Percentiles rank a stretch among this genome's conserved stretches.
Evolutionary conservation across 1,140 invertebrate genomes (phyloP).

Genomic region (Melanaphis sacchari): DNA sequence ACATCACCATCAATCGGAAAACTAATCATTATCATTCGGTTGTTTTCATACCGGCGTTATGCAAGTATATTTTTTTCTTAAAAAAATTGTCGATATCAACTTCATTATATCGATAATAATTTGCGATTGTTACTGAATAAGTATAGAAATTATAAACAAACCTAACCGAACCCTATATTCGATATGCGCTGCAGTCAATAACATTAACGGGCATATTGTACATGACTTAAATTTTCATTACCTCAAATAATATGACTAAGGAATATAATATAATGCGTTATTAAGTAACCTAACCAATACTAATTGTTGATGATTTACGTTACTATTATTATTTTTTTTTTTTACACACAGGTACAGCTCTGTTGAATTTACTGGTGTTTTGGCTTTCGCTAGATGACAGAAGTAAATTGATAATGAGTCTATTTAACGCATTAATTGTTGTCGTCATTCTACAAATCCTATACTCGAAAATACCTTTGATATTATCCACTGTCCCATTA

Average conservation of each 20-base stretch:
- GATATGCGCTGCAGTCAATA: neutral
- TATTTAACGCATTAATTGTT: neutral
- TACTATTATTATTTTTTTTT: neutral
- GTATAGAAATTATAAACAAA: neutral
- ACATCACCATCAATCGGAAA: conserved; percentile 14
- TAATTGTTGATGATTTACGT: neutral
- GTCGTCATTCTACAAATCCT: neutral
- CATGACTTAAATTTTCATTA: neutral
- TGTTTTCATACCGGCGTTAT: conserved; percentile 34
- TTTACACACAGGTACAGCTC: neutral
- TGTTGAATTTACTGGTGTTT: neutral
- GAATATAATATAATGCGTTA: neutral
- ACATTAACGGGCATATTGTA: neutral
- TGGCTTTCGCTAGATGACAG: neutral
- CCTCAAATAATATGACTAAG: neutral
- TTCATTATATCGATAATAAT: neutral
- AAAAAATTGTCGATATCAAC: neutral
- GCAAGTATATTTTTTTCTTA: conserved; percentile 8
- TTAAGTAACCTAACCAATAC: neutral
- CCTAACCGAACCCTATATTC: neutral
- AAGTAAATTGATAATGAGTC: neutral
- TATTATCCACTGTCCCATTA: neutral
- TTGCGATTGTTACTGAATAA: neutral
- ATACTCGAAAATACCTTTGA: neutral
- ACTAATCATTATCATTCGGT: neutral